These are phyloP conservation scores for Clanis bilineata DNA, from an alignment of 2,888 invertebrate genomes.

Conservation along the genomic window DNA sequence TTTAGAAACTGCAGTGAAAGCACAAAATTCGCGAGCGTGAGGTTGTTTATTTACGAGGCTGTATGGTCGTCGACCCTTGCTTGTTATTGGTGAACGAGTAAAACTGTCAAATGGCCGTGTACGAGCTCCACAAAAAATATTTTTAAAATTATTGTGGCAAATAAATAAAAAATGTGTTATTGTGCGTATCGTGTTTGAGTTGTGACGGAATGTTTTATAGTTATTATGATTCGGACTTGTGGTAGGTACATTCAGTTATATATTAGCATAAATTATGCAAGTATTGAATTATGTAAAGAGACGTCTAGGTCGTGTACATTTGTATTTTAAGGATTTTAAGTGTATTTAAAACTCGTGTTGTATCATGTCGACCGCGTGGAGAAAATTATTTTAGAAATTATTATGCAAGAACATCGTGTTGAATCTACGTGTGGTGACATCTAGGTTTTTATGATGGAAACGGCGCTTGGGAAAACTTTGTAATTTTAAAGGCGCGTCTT, in stretches of 20 bases:
- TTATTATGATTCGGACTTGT: slow-evolving; percentile 8
- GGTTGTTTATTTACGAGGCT: slow-evolving; percentile 14
- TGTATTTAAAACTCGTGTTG: not conserved
- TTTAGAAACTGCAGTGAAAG: slow-evolving; percentile 12
- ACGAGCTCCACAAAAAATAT: slow-evolving; percentile 7
- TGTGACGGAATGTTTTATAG: slow-evolving; percentile 10
- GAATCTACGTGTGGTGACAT: not conserved
- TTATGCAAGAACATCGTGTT: not conserved
- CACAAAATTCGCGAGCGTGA: slow-evolving; percentile 4
- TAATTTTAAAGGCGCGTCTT: too few species aligned
- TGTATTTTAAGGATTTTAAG: not conserved
- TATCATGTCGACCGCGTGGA: not conserved
- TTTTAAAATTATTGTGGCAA: not conserved
- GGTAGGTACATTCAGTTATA: slow-evolving; percentile 12
- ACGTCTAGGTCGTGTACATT: slow-evolving; percentile 1
- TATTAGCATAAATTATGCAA: slow-evolving; percentile 13
- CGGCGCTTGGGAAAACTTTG: too few species aligned
- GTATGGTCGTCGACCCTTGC: slow-evolving; percentile 18
- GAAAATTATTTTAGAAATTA: not conserved
- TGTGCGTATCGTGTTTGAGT: slow-evolving; percentile 7
- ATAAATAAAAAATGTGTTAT: slow-evolving; percentile 9
- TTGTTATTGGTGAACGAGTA: slow-evolving; percentile 13
- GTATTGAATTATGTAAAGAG: slow-evolving; percentile 10
- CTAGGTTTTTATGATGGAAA: too few species aligned
- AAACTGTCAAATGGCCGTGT: slow-evolving; percentile 11